phyloP scores from a whole-genome alignment of 2,797 vertebrate species.

The Scarus forsteni region DNA sequence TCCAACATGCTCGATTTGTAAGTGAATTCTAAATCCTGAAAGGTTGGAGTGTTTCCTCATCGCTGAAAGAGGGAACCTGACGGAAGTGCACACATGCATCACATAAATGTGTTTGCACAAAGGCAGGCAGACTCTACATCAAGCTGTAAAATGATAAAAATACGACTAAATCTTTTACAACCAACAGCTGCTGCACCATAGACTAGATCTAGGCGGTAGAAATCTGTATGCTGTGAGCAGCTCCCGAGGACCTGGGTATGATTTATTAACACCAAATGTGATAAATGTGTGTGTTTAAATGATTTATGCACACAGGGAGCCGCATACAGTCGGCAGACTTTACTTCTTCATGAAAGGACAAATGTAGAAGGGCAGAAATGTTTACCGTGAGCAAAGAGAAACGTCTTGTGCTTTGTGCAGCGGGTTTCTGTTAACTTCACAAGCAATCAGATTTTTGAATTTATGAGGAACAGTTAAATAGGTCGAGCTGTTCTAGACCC shows the following conservation, averaged over 20 bases:
- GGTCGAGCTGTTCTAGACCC: too few relatives aligned
- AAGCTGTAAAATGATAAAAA: not conserved
- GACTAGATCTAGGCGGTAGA: not conserved
- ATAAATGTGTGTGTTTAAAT: constrained; percentile 56
- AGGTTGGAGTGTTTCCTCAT: not conserved
- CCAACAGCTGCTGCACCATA: constrained; percentile 1
- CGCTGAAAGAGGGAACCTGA: not conserved
- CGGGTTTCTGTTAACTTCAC: too few relatives aligned
- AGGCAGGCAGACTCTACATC: not conserved
- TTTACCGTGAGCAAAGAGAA: not conserved
- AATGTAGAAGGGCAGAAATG: not conserved
- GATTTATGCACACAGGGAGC: constrained; percentile 25
- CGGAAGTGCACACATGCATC: not conserved
- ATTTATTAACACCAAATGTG: constrained; percentile 54
- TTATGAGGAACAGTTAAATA: too few relatives aligned
- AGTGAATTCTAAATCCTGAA: not conserved
- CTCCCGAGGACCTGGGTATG: constrained; percentile 2
- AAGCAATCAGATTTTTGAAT: too few relatives aligned
- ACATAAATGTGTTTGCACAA: not conserved
- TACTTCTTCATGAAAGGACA: constrained; percentile 3
- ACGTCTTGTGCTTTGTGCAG: too few relatives aligned
- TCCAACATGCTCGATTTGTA: too few relatives aligned
- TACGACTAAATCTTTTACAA: not conserved
- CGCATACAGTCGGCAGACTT: constrained; percentile 15
- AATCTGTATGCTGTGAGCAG: constrained; percentile 1